Percentiles rank a stretch among this genome's conserved stretches.
Conservation (phyloP, 1,140 invertebrate genomes). For the Aphis craccivora region DNA sequence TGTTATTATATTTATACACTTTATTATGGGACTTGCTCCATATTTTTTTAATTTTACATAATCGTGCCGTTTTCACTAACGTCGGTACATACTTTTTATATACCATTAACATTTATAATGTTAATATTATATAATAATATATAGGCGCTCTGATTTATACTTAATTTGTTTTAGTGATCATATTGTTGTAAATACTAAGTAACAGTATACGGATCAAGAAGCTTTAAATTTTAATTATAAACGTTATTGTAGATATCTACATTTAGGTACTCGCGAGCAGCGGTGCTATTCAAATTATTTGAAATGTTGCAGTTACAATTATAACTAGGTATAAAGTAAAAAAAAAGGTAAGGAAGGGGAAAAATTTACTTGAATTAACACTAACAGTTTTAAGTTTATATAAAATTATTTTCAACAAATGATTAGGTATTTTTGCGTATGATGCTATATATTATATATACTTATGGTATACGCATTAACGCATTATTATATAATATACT, state of each 20-base stretch:
- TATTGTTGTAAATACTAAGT: no score
- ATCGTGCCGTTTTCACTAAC: neutral
- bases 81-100: no score
- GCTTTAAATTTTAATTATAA: no score
- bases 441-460: neutral
- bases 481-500: no score
- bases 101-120: neutral
- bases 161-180: no score
- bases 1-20: neutral
- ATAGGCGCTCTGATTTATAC: no score
- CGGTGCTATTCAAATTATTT: neutral
- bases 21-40: conserved; percentile 33
- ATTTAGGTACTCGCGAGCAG: neutral
- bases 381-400: neutral
- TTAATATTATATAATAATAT: no score
- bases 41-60: neutral
- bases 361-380: neutral
- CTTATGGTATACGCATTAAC: no score
- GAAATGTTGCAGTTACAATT: neutral
- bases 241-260: neutral
- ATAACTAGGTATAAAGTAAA: neutral
- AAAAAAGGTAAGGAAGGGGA: neutral
- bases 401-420: neutral
- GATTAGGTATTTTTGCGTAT: neutral
- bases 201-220: no score